These are phyloP conservation scores for Dendrolimus kikuchii DNA, from an alignment of 1,140 invertebrate genomes.

Conservation along the genomic window DNA sequence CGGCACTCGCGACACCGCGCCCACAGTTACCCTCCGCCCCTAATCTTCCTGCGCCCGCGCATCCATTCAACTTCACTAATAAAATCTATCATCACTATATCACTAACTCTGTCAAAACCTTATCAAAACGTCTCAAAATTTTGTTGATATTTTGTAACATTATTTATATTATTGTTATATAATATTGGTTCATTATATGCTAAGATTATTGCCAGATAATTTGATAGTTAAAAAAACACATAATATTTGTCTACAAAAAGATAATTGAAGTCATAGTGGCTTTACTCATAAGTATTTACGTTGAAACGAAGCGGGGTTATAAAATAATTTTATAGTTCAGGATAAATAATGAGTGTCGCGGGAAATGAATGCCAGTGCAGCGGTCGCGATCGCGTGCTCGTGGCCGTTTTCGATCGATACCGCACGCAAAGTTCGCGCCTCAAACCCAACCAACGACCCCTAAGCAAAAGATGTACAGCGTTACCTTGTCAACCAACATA, in stretches of 20 bases:
- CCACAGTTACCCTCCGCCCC: conserved; percentile 38
- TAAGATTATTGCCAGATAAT: no score
- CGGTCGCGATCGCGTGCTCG: conserved; percentile 54
- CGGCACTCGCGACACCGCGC: conserved; percentile 59
- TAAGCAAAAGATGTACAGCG: no score
- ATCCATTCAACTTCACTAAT: conserved; percentile 3
- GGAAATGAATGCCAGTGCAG: conserved; percentile 40
- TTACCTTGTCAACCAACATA: no score
- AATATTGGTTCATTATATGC: no score
- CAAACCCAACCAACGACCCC: conserved; percentile 20
- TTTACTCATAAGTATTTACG: no score
- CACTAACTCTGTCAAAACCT: not conserved
- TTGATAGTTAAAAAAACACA: no score
- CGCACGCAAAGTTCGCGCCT: conserved; percentile 55
- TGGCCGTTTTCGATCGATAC: conserved; percentile 57
- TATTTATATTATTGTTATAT: no score
- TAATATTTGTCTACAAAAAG: no score
- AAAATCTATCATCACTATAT: not conserved
- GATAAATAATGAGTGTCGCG: conserved; percentile 4
- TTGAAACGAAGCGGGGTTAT: no score
- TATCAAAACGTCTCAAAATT: no score
- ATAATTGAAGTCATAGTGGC: not conserved
- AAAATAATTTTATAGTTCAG: no score
- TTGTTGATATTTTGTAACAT: no score
- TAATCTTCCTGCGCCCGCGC: conserved; percentile 25